Conservation (phyloP, 2,113 vertebrate species). For the Megaptera novaeangliae region DNA sequence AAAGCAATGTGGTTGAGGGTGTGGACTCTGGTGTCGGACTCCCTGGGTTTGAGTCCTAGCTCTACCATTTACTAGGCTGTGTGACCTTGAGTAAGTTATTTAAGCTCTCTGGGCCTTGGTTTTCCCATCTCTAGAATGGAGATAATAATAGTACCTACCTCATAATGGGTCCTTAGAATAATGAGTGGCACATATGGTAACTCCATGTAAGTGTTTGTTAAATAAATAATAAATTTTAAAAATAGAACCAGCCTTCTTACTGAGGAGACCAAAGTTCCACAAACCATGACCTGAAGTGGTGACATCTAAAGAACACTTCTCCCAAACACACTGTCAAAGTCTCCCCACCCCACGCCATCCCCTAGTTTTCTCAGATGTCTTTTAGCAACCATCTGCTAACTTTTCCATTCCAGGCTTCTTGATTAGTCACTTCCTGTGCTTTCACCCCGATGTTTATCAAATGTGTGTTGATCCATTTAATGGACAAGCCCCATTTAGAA, state of each 20-base stretch:
- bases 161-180: neutral
- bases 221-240: neutral
- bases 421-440: constrained; percentile 65
- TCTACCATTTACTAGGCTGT: neutral
- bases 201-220: neutral
- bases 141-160: neutral
- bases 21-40: neutral
- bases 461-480: neutral
- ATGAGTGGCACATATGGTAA: neutral
- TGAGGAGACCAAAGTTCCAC: neutral
- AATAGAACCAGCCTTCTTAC: neutral
- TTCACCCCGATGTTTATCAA: constrained; percentile 50
- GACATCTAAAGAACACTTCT: neutral
- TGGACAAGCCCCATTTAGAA: constrained; percentile 13
- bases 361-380: constrained; percentile 20
- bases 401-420: constrained; percentile 35
- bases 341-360: neutral
- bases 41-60: neutral
- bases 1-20: neutral
- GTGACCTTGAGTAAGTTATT: neutral
- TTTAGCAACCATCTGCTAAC: constrained; percentile 44
- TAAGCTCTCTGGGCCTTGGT: neutral
- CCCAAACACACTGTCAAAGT: neutral
- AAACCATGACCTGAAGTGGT: neutral
- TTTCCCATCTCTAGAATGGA: neutral